Base-by-base conservation (phyloP, 1,140 invertebrate genomes). In the Drosophila sturtevanti region DNA sequence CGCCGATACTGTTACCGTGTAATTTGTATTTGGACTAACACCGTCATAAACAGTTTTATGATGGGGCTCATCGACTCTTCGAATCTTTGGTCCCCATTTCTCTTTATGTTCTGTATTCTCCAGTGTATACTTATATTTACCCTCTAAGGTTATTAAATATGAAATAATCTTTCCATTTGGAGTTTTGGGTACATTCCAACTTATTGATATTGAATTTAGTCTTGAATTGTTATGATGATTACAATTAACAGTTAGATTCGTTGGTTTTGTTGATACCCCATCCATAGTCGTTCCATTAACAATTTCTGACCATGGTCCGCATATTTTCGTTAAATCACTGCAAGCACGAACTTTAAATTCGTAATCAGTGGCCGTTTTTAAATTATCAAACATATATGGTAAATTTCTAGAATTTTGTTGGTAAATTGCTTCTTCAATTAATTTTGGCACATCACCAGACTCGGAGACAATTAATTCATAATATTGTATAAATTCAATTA, bases 281-380 rank as follows among this genome's bases (percentile, higher is more conserved):
- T 97, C 96, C 92, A 96, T 94, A 4, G 96, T 97, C 5, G 95
- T 96, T 1, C 95, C 96, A 84, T 96, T 95, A 44, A 96, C 95
- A 70, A 94, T 93, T 16, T 94, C 92, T 1, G 96, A 97, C 95
- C 95, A 96, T 16, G 94, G 94, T 4, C 96, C 95, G 91, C 96
- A 97, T 48, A 93, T 92, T 59, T 93, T 94, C 1, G 95, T 97
- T 78, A 95, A 95, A 84, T 96, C 95, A 68, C 94, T 96, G 89
- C 96, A 97, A 9, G 96, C 96, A 35, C 94, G 92, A 11, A 95
- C 94, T 92, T 94, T 94, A 90, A 97, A 96, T 64, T 94, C 93
- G 82, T 97, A 97, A 56, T 94, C 95, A 16, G 95, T 97, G 1
- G 95, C 95, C 0, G 96, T 95, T 77, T 95, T 93, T 7, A 97